Percentiles rank a stretch among this genome's conserved stretches.
phyloP scores from a whole-genome alignment of 2,888 invertebrate species.

The Ophioninae sp. region DNA sequence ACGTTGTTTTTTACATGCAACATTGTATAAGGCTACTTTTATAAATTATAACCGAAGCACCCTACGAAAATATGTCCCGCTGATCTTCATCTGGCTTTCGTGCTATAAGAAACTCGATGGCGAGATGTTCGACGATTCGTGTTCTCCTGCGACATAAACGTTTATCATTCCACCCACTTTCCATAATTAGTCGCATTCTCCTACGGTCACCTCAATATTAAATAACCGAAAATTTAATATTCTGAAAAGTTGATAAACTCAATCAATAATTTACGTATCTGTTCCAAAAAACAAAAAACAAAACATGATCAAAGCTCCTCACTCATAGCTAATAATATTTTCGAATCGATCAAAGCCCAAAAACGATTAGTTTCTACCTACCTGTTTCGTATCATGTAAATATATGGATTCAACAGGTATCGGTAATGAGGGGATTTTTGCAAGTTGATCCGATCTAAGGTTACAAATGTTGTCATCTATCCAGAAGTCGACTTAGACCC shows the following conservation, averaged over 20 bases:
- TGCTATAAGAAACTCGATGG: conserved; percentile 19
- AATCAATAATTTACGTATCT: background rate
- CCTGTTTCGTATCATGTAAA: background rate
- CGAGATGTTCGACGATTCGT: conserved; percentile 29
- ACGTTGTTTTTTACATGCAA: conserved; percentile 36
- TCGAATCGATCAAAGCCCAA: background rate
- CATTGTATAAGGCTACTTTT: conserved; percentile 51
- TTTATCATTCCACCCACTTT: conserved; percentile 6
- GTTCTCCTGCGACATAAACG: conserved; percentile 16
- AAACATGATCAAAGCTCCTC: background rate
- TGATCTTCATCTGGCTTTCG: conserved; percentile 33
- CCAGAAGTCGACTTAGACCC: no score
- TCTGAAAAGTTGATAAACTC: no score
- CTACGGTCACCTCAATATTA: background rate
- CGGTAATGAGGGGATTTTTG: no score
- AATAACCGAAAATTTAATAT: no score
- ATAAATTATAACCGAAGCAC: conserved; percentile 42
- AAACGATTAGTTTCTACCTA: background rate
- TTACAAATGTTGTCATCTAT: no score
- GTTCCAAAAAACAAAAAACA: conserved; percentile 5
- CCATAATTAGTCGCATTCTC: conserved; percentile 10
- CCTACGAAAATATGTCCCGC: conserved; percentile 32
- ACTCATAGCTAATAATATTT: background rate
- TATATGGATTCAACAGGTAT: no score
- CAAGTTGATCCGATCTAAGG: no score